Evolutionary conservation across 2,888 invertebrate genomes (phyloP).

Genomic region (Pogonocherus hispidulus): DNA sequence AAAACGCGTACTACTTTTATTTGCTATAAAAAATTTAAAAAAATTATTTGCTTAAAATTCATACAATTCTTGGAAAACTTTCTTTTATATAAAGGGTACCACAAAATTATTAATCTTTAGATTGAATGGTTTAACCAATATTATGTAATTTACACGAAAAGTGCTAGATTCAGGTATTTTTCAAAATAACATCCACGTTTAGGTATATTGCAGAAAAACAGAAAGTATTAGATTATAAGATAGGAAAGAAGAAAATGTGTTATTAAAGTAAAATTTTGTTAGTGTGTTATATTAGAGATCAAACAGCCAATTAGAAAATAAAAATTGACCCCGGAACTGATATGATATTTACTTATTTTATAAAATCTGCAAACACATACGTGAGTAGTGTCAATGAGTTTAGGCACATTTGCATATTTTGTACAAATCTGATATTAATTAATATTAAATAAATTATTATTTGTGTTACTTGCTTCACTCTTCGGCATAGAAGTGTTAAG

Average conservation of each 20-base stretch:
- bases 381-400: neutral
- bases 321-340: neutral
- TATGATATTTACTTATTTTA: neutral
- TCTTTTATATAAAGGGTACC: no score
- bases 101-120: no score
- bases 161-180: no score
- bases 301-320: neutral
- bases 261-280: conserved; percentile 1
- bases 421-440: neutral
- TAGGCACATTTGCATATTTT: neutral
- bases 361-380: neutral
- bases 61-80: no score
- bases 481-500: conserved; percentile 31
- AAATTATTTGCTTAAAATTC: no score
- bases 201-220: no score
- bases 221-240: neutral
- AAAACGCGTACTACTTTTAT: no score
- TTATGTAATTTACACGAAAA: no score
- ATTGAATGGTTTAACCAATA: no score
- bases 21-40: no score
- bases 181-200: no score
- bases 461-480: conserved; percentile 32
- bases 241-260: neutral
- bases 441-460: conserved; percentile 20
- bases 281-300: conserved; percentile 1